Evolutionary conservation across 2,113 vertebrate species (phyloP), one percentile per base, ranked within the genome.

Genomic region (Psettodes erumei): DNA sequence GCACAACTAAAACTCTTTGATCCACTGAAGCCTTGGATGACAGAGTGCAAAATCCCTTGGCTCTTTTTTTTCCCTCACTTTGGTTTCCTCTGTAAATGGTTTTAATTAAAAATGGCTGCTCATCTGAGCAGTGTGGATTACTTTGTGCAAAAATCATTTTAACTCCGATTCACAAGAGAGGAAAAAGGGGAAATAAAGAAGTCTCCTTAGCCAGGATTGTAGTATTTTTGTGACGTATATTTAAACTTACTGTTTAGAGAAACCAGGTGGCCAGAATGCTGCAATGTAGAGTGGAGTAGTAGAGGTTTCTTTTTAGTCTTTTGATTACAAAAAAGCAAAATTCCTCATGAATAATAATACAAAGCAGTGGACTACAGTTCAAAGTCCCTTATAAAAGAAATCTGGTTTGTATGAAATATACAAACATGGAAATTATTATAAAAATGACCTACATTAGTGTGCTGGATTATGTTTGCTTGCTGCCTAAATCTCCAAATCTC

Each of bases 81-180:
- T 86, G 71, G 76, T 83, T 91, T 88, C 81, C 81, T 82, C 79
- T 86, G 77, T 79, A 87, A 91, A 90, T 87, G 89, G 77, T 89
- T 90, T 93, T 92, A 91, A 93, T 93, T 91, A 92, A 88, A 91
- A 86, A 81, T 83, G 83, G 67, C 89, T 84, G 80, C 71, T 83
- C 59, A 83, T 79, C 77, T 76, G 67, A 90, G 86, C 64, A 85
- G 81, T 80, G 80, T 80, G 74, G 81, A 86, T 91, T 85, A 87
- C 73, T 86, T 75, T 82, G 69, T 78, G 71, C 75, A 70, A 82
- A n/a, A 81, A 79, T 67, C 30, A 15, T 85, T 86, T 88, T 61
- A 75, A 80, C 76, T 83, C 51, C 25, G 23, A 77, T 79, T 76
- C 76, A 68, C 51, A 63, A 70, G 43, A 65, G 59, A 64, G 33